A percentile compares a stretch with the other conserved stretches of the same genome.
These are phyloP conservation scores for Acanthococcus lagerstroemiae DNA, from an alignment of 2,888 invertebrate genomes.

Conservation along the genomic window DNA sequence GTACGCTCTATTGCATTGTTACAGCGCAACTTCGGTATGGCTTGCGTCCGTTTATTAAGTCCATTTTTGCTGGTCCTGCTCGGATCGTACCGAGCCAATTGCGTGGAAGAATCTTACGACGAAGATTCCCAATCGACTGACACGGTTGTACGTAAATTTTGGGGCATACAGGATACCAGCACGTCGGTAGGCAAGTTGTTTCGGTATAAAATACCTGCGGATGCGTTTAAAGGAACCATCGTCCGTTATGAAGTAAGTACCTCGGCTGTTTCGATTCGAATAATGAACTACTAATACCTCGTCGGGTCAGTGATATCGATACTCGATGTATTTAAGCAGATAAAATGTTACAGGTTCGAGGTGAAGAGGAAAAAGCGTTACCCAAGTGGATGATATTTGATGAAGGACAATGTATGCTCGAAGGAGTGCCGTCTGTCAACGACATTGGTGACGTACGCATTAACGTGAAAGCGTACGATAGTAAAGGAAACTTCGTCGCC, in stretches of 20 bases:
- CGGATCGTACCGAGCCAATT: no score
- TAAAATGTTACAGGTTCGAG: constrained; percentile 44
- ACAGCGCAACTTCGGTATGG: no score
- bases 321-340: neutral
- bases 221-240: constrained; percentile 58
- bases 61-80: no score
- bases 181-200: constrained; percentile 63
- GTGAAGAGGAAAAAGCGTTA: constrained; percentile 42
- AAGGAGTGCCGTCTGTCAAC: constrained; percentile 59
- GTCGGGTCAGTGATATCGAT: neutral
- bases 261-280: no score
- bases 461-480: constrained; percentile 49
- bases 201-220: constrained; percentile 59
- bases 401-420: constrained; percentile 55
- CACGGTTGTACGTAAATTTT: constrained; percentile 41
- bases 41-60: no score
- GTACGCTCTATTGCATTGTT: no score
- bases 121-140: constrained; percentile 32
- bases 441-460: constrained; percentile 59
- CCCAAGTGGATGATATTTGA: constrained; percentile 65
- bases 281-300: neutral
- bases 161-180: constrained; percentile 52
- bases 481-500: constrained; percentile 45
- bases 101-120: no score
- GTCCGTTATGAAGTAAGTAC: constrained; percentile 57